Conservation (phyloP, 1,140 invertebrate genomes). For the Pogonognathellus flavescens region DNA sequence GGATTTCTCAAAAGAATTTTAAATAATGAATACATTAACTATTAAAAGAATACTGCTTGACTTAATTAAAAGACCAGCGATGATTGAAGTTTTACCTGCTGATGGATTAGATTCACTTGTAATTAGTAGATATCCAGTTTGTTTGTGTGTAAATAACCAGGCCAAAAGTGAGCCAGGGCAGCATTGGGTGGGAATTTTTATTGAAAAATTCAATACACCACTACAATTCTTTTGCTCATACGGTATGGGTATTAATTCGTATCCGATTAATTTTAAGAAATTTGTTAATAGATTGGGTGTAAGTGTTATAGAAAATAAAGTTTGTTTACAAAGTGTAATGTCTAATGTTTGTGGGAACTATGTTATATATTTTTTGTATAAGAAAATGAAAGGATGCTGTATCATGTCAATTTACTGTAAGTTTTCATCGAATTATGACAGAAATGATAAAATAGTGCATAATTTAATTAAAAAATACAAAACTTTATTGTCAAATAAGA, state of each 20-base stretch:
- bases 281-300: constrained; percentile 12
- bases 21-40: no score
- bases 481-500: not conserved
- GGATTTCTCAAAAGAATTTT: no score
- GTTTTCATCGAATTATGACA: not conserved
- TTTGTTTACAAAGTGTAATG: constrained; percentile 19
- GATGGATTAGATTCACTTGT: not conserved
- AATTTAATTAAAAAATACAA: not conserved
- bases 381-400: not conserved
- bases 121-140: not conserved
- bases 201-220: not conserved
- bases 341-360: constrained; percentile 48
- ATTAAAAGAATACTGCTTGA: no score
- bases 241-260: constrained; percentile 42
- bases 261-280: constrained; percentile 37
- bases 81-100: constrained; percentile 31
- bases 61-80: no score
- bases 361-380: constrained; percentile 47
- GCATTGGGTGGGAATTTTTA: constrained; percentile 61
- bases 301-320: not conserved
- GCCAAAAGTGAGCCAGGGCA: constrained; percentile 31
- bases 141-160: constrained; percentile 51
- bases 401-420: not conserved
- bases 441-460: not conserved
- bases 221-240: constrained; percentile 53